Percentiles rank a stretch among this genome's conserved stretches.
Evolutionary conservation across 2,888 invertebrate genomes (phyloP).

Genomic region (Caenorhabditis panamensis): DNA sequence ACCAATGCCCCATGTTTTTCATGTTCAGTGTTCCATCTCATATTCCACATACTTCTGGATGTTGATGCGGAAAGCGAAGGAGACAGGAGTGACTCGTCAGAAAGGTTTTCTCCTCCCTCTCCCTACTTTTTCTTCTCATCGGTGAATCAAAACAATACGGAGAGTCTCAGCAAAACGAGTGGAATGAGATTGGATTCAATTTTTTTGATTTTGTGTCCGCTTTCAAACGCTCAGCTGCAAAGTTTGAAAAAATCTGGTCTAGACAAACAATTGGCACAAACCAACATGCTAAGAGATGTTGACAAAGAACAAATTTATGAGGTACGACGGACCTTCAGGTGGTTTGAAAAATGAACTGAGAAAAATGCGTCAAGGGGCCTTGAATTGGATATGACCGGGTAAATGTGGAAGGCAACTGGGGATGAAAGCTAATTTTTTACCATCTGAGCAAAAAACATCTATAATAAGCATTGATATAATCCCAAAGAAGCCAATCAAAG

Average conservation of each 20-base stretch:
- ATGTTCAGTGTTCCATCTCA: slow-evolving; percentile 62
- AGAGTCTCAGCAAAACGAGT: not conserved
- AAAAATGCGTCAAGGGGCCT: not conserved
- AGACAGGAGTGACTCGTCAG: not conserved
- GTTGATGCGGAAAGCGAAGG: slow-evolving; percentile 20
- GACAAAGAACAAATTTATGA: slow-evolving; percentile 19
- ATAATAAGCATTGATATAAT: too few relatives aligned
- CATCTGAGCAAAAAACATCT: too few relatives aligned
- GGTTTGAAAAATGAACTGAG: slow-evolving; percentile 12
- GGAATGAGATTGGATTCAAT: slow-evolving; percentile 10
- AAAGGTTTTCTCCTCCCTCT: not conserved
- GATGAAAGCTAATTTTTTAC: too few relatives aligned
- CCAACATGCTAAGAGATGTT: too few relatives aligned
- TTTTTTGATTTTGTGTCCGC: not conserved
- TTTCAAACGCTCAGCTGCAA: not conserved
- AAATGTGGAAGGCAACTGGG: too few relatives aligned
- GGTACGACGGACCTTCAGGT: slow-evolving; percentile 25
- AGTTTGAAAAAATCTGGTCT: not conserved
- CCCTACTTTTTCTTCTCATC: slow-evolving; percentile 1
- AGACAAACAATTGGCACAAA: not conserved
- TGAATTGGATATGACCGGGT: not conserved
- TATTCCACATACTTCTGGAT: slow-evolving; percentile 53
- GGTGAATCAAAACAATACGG: slow-evolving; percentile 17
- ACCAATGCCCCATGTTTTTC: slow-evolving; percentile 14
- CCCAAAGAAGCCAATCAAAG: not conserved